phyloP scores from a whole-genome alignment of 2,888 invertebrate species.

The Lordiphosa andalusiaca region DNA sequence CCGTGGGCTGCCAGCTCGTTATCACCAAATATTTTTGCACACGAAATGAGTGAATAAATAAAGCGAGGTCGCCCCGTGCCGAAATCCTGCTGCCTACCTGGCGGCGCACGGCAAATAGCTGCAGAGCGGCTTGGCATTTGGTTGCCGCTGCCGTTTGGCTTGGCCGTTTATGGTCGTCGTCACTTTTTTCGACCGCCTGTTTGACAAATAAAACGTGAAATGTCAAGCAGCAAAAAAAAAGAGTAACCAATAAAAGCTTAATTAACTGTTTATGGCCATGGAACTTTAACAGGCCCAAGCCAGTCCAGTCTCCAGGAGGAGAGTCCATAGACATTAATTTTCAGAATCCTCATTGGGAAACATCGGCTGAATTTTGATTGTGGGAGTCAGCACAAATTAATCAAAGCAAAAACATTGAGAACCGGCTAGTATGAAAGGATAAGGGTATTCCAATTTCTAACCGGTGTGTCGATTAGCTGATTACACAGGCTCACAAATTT shows the following conservation, averaged over 20 bases:
- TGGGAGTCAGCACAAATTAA: no score
- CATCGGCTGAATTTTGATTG: no score
- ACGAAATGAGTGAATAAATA: conserved; percentile 72
- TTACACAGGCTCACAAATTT: no score
- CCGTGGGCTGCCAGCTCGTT: conserved; percentile 65
- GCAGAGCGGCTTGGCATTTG: conserved; percentile 1
- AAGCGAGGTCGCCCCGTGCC: conserved; percentile 28
- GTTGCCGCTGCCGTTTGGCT: conserved; percentile 15
- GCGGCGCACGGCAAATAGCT: conserved; percentile 46
- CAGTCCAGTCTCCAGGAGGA: conserved; percentile 23
- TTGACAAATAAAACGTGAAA: conserved; percentile 73
- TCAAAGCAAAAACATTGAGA: no score
- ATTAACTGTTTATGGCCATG: conserved; percentile 73
- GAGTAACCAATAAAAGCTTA: conserved; percentile 73
- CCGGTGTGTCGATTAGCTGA: no score
- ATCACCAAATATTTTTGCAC: conserved; percentile 74
- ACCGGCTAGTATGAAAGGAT: no score
- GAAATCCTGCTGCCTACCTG: conserved; percentile 36
- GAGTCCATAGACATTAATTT: conserved; percentile 55
- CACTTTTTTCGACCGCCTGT: conserved; percentile 59
- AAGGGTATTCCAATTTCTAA: no score
- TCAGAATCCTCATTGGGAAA: background rate
- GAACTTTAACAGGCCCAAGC: conserved; percentile 51
- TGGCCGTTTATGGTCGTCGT: conserved; percentile 62
- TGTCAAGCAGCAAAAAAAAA: conserved; percentile 53